Conservation (phyloP, 2,113 vertebrate species). For the Hippocampus mohnikei region DNA sequence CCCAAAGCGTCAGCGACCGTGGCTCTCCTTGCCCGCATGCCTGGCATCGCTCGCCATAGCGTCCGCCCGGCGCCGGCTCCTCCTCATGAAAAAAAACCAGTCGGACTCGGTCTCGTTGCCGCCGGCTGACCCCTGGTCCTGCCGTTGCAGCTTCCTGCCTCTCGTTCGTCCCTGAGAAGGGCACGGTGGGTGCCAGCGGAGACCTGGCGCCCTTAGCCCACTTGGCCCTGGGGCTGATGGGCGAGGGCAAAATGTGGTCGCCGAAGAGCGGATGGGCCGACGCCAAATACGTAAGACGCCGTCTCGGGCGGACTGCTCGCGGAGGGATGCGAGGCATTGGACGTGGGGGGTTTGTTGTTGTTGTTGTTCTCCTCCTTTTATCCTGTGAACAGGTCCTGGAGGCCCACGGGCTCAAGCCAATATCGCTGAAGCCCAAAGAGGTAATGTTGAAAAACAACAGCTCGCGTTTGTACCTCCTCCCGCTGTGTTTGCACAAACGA, state of each 20-base stretch:
- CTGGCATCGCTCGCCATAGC: too few species aligned
- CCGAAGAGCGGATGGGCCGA: constrained; percentile 98
- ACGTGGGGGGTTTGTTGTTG: too few species aligned
- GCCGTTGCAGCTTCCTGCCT: constrained; percentile 85
- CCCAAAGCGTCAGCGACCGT: too few species aligned
- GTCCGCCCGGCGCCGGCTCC: too few species aligned
- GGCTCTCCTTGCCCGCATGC: too few species aligned
- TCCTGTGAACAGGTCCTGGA: constrained; percentile 81
- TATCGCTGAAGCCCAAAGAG: constrained; percentile 94
- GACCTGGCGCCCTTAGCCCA: constrained; percentile 95
- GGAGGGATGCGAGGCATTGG: constrained; percentile 42
- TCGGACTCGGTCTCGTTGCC: not conserved
- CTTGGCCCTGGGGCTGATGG: constrained; percentile 91
- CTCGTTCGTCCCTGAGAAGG: constrained; percentile 94
- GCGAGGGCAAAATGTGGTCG: constrained; percentile 99
- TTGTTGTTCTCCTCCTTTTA: constrained; percentile 28
- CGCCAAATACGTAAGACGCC: constrained; percentile 96
- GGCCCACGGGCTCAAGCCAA: constrained; percentile 90
- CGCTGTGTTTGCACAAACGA: constrained; percentile 16
- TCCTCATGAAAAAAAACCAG: too few species aligned
- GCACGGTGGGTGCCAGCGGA: constrained; percentile 95
- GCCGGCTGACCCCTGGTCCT: not conserved
- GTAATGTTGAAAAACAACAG: constrained; percentile 66
- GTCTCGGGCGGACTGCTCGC: not conserved
- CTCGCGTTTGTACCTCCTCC: not conserved